A percentile compares a stretch with the other conserved stretches of the same genome.
phyloP scores from a whole-genome alignment of 2,797 vertebrate species.

The Phyllotis vaccarum region DNA sequence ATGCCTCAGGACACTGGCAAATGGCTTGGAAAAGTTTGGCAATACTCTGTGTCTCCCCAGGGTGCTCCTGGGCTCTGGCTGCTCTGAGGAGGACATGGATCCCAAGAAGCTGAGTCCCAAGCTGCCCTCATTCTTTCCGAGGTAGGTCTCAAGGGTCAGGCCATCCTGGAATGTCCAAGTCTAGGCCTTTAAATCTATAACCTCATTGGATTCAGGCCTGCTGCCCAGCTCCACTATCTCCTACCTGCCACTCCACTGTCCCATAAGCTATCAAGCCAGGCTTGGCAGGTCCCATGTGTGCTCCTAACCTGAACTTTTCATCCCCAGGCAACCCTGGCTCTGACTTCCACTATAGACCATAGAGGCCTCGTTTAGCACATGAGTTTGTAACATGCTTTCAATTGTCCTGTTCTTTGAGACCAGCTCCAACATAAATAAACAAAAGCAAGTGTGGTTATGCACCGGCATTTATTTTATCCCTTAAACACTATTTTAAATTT shows the following conservation, averaged over 20 bases:
- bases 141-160: conserved; percentile 1
- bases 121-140: conserved; percentile 68
- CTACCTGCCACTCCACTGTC: too few relatives aligned
- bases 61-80: background rate
- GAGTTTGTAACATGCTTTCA: background rate
- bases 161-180: background rate
- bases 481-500: background rate
- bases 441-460: background rate
- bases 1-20: conserved; percentile 59
- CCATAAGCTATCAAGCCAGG: background rate
- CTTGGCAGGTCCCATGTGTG: rapidly evolving
- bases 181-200: background rate
- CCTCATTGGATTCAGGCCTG: background rate
- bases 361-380: background rate
- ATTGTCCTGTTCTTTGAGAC: background rate
- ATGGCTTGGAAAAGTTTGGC: conserved; percentile 66
- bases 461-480: background rate
- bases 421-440: background rate
- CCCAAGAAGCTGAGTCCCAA: background rate
- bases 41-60: background rate
- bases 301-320: too few relatives aligned
- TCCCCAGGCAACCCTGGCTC: background rate
- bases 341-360: background rate
- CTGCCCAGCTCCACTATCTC: background rate
- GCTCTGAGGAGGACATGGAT: rapidly evolving